These are phyloP conservation scores for Ahaetulla prasina DNA, from an alignment of 2,113 vertebrate genomes.

Conservation along the genomic window DNA sequence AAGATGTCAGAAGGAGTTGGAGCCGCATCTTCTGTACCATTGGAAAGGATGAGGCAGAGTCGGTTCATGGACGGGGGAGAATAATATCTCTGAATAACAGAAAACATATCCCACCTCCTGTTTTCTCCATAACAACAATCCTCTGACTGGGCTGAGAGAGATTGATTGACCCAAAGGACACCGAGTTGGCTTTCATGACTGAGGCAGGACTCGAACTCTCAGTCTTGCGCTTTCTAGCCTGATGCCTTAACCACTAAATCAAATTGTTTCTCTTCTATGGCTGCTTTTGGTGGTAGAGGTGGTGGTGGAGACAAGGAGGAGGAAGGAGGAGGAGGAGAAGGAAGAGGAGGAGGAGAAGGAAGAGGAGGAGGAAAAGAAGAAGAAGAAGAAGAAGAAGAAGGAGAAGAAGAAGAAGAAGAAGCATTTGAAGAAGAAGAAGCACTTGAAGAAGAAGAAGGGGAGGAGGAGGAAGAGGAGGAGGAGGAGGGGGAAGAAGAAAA, in stretches of 20 bases:
- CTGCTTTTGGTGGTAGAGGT: background rate
- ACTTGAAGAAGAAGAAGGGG: too few relatives aligned
- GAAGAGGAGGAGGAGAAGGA: too few relatives aligned
- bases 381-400: too few relatives aligned
- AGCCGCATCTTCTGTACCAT: background rate
- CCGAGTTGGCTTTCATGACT: background rate
- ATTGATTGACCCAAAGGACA: background rate
- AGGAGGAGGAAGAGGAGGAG: too few relatives aligned
- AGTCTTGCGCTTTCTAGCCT: background rate
- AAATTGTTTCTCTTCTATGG: background rate
- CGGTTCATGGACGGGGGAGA: background rate
- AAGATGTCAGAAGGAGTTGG: background rate
- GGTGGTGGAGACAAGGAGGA: too few relatives aligned
- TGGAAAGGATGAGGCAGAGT: background rate
- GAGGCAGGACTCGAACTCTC: background rate
- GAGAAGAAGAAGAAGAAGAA: too few relatives aligned
- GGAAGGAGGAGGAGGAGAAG: too few relatives aligned
- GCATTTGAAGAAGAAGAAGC: rapidly evolving
- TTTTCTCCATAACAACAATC: background rate
- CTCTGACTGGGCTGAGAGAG: background rate
- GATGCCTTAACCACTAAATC: background rate
- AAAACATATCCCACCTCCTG: background rate
- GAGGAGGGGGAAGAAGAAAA: too few relatives aligned
- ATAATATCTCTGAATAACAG: too few relatives aligned
- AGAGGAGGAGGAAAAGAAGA: too few relatives aligned